Base-by-base conservation (phyloP, 2,888 invertebrate genomes). In the Oligia fasciuncula region DNA sequence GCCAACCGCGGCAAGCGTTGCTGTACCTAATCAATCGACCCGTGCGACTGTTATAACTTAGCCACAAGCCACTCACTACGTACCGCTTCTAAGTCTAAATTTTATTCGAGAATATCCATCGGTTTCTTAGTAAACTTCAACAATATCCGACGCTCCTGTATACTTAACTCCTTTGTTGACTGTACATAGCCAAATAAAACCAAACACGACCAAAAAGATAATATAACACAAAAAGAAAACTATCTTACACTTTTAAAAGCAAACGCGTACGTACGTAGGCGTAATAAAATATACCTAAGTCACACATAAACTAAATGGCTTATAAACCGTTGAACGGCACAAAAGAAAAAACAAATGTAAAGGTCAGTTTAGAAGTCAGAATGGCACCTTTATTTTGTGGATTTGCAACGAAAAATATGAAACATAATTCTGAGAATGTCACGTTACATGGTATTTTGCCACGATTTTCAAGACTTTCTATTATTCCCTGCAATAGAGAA, bases 341-440 rank as follows among this genome's bases (percentile, higher is more conserved):
- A 85, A 90, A 85, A 87, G 77, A 86, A 87, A 86, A 89, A 89
- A 87, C 86, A 84, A 86, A 90, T 88, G 80, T 72, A 43, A 77
- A 88, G 88, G 87, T 88, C 86, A 85, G 71, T 78, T 69, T 60
- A 86, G 80, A 87, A 90, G 89, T 90, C 87, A 89, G 84, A 63
- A 76, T 65, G 63, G 80, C 81, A 87, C 80, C 78, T 90, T 89
- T 83, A 86, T 88, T 86, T 88, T 76, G 79, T 73, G 79, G 84
- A 69, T 89, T 86, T 87, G 80, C 84, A 87, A 86, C 81, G 57
- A 85, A 89, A 88, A 79, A 84, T 85, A 88, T 79, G 77, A 69
- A 73, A 90, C 85, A 89, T 89, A 85, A 88, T 88, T 86, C 87
- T 81, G 80, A 84, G 75, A 90, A 88, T 88, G 89, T 87, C 86